Percentiles rank a stretch among this genome's conserved stretches.
Conservation (phyloP, 2,113 vertebrate species). For the Ivindomyrus marchei region DNA sequence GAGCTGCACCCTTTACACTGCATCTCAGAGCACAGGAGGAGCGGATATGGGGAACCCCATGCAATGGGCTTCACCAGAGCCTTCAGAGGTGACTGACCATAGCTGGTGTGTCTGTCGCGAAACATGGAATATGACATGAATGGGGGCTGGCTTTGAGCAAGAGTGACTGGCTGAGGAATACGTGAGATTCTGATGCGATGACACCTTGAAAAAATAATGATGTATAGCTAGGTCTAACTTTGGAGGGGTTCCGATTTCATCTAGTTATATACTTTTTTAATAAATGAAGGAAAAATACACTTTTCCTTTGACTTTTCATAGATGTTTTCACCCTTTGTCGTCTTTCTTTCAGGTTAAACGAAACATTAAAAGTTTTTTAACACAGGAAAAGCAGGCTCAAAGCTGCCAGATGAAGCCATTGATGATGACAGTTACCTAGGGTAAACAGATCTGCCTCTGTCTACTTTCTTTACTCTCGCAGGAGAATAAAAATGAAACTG, state of each 20-base stretch:
- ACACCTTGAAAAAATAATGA: background rate
- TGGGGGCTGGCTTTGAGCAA: background rate
- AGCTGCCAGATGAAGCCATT: background rate
- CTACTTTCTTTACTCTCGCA: background rate
- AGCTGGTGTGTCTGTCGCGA: background rate
- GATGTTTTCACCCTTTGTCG: background rate
- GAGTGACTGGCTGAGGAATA: background rate
- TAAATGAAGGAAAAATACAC: background rate
- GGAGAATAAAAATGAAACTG: slow-evolving; percentile 22
- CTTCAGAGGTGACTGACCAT: background rate
- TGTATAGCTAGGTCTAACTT: background rate
- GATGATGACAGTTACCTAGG: background rate
- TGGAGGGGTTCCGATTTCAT: background rate
- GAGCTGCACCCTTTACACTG: background rate
- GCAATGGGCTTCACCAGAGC: background rate
- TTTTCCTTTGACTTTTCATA: background rate
- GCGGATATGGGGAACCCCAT: background rate
- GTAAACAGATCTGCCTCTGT: background rate
- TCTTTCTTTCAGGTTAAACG: background rate
- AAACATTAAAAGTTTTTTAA: background rate
- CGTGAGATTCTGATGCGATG: background rate
- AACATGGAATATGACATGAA: background rate
- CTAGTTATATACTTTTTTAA: background rate
- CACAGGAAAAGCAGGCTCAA: background rate
- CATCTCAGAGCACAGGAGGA: background rate